phyloP scores from a whole-genome alignment of 2,113 vertebrate species.

The Chloebia gouldiae region DNA sequence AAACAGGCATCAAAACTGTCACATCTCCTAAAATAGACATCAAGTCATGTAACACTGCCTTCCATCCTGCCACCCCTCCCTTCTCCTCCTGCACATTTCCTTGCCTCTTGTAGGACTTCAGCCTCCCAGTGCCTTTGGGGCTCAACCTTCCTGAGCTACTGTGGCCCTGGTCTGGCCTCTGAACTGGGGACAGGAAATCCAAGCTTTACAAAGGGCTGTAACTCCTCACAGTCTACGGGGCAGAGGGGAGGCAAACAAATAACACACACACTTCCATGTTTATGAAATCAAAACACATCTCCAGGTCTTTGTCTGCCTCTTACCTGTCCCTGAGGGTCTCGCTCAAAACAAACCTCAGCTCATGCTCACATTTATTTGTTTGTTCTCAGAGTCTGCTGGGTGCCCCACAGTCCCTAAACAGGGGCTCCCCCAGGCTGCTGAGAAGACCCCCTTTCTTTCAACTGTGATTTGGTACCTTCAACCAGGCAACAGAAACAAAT shows the following conservation, averaged over 20 bases:
- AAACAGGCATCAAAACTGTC: not conserved
- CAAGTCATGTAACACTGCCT: not conserved
- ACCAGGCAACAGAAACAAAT: not conserved
- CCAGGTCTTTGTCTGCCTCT: not conserved
- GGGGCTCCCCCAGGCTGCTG: not conserved
- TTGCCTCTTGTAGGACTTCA: not conserved
- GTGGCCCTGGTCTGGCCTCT: not conserved
- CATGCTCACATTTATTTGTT: not conserved
- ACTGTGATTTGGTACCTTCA: not conserved
- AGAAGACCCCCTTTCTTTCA: not conserved
- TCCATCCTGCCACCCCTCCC: not conserved
- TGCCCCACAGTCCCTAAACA: not conserved
- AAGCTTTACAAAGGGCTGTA: not conserved
- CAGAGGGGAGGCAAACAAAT: not conserved
- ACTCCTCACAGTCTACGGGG: not conserved
- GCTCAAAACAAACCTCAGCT: not conserved
- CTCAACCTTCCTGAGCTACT: not conserved
- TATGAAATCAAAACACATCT: not conserved
- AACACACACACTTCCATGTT: not conserved
- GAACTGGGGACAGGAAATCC: not conserved
- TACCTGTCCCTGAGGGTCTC: not conserved
- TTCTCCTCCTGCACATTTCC: not conserved
- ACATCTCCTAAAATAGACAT: not conserved
- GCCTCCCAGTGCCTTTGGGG: not conserved
- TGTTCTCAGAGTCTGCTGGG: not conserved